These are phyloP conservation scores for Dendroctonus valens DNA, from an alignment of 1,140 invertebrate species.

Conservation along the genomic window DNA sequence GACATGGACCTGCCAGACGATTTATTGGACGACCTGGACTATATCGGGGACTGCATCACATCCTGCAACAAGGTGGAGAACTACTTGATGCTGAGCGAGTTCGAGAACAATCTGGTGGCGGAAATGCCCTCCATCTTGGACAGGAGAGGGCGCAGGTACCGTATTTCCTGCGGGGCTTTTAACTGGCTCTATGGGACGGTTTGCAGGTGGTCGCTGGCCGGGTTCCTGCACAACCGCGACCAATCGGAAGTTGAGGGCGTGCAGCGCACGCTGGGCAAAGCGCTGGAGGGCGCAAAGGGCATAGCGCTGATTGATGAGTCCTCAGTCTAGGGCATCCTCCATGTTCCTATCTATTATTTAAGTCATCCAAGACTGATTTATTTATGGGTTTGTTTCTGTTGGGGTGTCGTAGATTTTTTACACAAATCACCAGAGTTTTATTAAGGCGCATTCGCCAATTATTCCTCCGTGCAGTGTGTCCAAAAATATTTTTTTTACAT, in stretches of 20 bases:
- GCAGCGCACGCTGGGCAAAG: constrained; percentile 33
- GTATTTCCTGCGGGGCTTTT: background rate
- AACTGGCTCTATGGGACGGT: background rate
- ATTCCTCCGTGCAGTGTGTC: too few species aligned
- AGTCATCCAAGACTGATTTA: too few species aligned
- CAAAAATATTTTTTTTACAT: too few species aligned
- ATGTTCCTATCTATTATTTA: too few species aligned
- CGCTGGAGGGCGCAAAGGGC: constrained; percentile 53
- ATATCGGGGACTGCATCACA: constrained; percentile 81
- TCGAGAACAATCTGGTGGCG: constrained; percentile 81
- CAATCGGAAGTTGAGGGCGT: constrained; percentile 38
- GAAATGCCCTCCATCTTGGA: constrained; percentile 72
- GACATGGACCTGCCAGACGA: constrained; percentile 83
- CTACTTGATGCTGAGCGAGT: constrained; percentile 83
- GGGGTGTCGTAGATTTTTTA: too few species aligned
- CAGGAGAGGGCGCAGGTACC: constrained; percentile 58
- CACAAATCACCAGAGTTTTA: too few species aligned
- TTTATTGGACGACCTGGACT: constrained; percentile 76
- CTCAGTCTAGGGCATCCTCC: constrained; percentile 47
- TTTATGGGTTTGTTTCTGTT: too few species aligned
- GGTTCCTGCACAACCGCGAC: constrained; percentile 30
- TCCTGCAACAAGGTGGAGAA: constrained; percentile 88
- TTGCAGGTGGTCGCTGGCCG: constrained; percentile 62
- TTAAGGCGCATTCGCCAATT: too few species aligned
- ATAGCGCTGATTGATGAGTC: constrained; percentile 76